Evolutionary conservation across 2,888 invertebrate species (phyloP).

Genomic region (Thymelicus lineola): DNA sequence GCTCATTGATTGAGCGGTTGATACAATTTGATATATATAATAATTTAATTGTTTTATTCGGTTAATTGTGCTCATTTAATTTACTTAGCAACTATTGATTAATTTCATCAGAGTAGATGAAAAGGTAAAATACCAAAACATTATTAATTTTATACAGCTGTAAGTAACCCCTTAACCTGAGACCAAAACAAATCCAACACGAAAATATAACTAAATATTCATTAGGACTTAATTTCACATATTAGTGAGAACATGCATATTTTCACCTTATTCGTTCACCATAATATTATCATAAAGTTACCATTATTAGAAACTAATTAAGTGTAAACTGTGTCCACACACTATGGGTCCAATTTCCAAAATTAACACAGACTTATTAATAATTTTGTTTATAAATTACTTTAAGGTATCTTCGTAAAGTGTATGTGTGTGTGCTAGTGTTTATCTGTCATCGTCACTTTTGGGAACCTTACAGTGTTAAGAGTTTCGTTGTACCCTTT

Average conservation of each 20-base stretch:
- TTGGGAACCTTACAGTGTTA: too few relatives aligned
- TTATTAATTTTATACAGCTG: background rate
- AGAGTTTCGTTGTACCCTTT: too few relatives aligned
- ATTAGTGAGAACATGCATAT: constrained; percentile 27
- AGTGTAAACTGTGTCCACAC: constrained; percentile 28
- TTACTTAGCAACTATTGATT: background rate
- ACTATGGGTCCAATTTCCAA: constrained; percentile 20
- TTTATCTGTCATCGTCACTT: too few relatives aligned
- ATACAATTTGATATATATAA: constrained; percentile 4
- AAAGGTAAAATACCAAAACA: too few relatives aligned
- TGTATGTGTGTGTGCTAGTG: too few relatives aligned
- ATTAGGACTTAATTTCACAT: constrained; percentile 17
- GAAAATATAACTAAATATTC: constrained; percentile 23
- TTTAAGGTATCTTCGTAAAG: background rate
- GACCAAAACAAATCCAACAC: constrained; percentile 23
- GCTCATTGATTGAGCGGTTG: constrained; percentile 62
- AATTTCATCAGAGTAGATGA: too few relatives aligned
- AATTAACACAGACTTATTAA: constrained; percentile 23
- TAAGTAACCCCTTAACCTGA: background rate
- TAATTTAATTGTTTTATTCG: background rate
- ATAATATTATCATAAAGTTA: constrained; percentile 31
- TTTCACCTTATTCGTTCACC: constrained; percentile 29
- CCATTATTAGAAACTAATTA: constrained; percentile 31
- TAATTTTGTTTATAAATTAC: background rate
- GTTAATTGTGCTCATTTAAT: background rate